A percentile compares a stretch with the other conserved stretches of the same genome.
phyloP scores from a whole-genome alignment of 2,888 invertebrate species.

The Scaptomyza parva region DNA sequence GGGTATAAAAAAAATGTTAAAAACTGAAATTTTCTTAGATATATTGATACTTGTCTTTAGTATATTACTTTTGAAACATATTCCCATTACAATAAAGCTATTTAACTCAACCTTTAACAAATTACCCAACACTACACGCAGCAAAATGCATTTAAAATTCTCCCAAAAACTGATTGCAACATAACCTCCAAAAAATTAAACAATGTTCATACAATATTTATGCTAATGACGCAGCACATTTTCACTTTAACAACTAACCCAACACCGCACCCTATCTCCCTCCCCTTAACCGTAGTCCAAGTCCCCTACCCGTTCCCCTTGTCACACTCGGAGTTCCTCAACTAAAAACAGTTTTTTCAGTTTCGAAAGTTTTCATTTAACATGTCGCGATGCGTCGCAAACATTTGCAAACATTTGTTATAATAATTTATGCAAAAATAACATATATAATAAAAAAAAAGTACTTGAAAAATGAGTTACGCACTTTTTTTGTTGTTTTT shows the following conservation, averaged over 20 bases:
- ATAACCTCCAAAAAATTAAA: conserved; percentile 17
- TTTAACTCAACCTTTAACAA: background rate
- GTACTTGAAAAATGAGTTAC: conserved; percentile 48
- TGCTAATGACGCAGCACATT: conserved; percentile 45
- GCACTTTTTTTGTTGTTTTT: conserved; percentile 55
- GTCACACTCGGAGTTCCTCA: conserved; percentile 43
- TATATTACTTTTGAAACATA: no score
- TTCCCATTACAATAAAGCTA: no score
- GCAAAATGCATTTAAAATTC: background rate
- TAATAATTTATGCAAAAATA: conserved; percentile 70
- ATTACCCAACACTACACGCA: background rate
- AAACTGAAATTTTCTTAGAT: no score
- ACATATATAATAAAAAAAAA: no score
- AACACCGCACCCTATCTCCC: conserved; percentile 20
- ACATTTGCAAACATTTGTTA: conserved; percentile 31
- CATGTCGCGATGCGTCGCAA: conserved; percentile 25
- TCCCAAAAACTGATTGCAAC: background rate
- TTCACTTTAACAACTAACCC: conserved; percentile 24
- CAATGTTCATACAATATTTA: conserved; percentile 20
- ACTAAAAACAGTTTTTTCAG: background rate
- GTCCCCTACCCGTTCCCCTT: background rate
- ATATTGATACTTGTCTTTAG: no score
- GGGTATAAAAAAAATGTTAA: no score
- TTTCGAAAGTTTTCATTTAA: conserved; percentile 50
- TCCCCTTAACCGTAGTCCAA: background rate